Evolutionary conservation across 64 coral and sea anemone species (phyloP).

Genomic region (Astreopora myriophthalma): DNA sequence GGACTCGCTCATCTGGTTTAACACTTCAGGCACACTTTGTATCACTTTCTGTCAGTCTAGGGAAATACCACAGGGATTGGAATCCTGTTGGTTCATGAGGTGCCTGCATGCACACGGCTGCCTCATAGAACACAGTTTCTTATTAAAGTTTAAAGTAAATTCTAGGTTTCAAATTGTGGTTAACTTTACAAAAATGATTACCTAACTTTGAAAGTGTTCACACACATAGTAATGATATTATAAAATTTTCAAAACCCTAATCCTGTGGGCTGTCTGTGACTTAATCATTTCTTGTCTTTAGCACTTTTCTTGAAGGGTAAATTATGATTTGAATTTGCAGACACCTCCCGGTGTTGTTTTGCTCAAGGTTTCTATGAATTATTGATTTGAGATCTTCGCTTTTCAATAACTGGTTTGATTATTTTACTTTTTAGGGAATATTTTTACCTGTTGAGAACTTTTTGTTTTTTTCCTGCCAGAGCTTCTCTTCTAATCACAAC

Average conservation of each 20-base stretch:
- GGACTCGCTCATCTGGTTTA: no score
- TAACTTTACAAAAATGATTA: not conserved
- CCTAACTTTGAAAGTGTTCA: not conserved
- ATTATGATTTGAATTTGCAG: not conserved
- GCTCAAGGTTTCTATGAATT: not conserved
- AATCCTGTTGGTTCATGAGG: not conserved
- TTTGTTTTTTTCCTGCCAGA: not conserved
- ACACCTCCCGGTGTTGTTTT: conserved; percentile 4
- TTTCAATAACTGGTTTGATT: not conserved
- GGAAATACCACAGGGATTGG: not conserved
- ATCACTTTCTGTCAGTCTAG: not conserved
- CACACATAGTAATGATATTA: not conserved
- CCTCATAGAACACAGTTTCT: not conserved
- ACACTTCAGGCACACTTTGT: no score
- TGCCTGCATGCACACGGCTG: not conserved
- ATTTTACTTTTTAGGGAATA: not conserved
- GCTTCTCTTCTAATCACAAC: no score
- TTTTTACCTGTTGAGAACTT: not conserved
- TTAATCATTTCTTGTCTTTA: not conserved
- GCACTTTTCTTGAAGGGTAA: not conserved
- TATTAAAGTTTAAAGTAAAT: conserved; percentile 3
- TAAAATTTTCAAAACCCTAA: not conserved
- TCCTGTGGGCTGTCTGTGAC: not conserved
- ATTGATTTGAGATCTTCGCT: not conserved
- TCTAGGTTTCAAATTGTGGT: not conserved